Evolutionary conservation across 1,140 invertebrate species (phyloP).

Genomic region (Ganaspis sp.): DNA sequence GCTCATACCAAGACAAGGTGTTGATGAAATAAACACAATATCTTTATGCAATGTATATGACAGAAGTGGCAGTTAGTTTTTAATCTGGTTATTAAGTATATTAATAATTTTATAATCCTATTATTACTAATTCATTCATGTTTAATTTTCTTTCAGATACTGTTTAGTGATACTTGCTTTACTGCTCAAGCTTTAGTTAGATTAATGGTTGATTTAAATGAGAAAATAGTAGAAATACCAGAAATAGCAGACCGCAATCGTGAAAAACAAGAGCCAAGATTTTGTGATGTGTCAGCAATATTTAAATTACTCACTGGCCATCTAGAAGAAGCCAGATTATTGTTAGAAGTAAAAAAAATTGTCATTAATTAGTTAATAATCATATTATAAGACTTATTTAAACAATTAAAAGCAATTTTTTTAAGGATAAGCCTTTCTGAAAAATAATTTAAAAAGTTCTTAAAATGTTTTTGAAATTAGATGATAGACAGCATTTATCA

Average conservation of each 20-base stretch:
- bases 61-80: no score
- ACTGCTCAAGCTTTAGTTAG: conserved; percentile 87
- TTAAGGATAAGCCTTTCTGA: no score
- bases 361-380: conserved; percentile 22
- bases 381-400: not conserved
- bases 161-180: conserved; percentile 86
- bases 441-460: no score
- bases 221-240: conserved; percentile 78
- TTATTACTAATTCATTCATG: not conserved
- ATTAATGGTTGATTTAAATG: conserved; percentile 86
- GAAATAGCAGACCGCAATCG: conserved; percentile 75
- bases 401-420: no score
- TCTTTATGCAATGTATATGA: no score
- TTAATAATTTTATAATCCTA: no score
- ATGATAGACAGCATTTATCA: no score
- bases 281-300: conserved; percentile 84
- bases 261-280: conserved; percentile 78
- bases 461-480: no score
- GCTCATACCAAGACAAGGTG: no score
- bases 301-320: conserved; percentile 81
- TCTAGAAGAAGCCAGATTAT: conserved; percentile 78
- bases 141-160: conserved; percentile 69
- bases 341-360: conserved; percentile 76
- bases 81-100: no score
- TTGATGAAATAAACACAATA: no score